Evolutionary conservation across 2,888 invertebrate species (phyloP).

Genomic region (Dynastes tityus): DNA sequence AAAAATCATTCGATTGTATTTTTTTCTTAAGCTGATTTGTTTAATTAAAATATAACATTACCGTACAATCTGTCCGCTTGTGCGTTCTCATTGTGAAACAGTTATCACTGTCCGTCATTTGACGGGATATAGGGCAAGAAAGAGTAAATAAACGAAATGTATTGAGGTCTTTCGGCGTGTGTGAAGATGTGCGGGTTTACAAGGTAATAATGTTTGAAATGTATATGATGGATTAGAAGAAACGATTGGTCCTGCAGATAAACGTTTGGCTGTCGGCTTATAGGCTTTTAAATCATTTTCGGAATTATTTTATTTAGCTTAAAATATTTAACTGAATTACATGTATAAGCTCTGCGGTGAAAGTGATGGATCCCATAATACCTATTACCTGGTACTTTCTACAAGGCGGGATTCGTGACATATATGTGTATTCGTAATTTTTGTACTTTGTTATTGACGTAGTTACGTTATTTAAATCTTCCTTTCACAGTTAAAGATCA

Average conservation of each 20-base stretch:
- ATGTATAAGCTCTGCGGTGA: background rate
- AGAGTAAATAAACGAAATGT: background rate
- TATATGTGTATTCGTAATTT: background rate
- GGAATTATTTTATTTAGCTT: constrained; percentile 28
- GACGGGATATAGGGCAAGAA: constrained; percentile 3
- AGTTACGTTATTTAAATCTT: background rate
- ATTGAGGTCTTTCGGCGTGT: constrained; percentile 3
- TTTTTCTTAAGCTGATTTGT: constrained; percentile 9
- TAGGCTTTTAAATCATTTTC: constrained; percentile 10
- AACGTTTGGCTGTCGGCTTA: constrained; percentile 16
- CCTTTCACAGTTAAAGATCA: background rate
- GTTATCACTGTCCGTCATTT: constrained; percentile 17
- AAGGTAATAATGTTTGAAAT: constrained; percentile 17
- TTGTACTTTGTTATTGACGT: background rate
- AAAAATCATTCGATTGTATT: background rate
- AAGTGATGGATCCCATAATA: constrained; percentile 19
- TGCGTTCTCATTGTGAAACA: background rate
- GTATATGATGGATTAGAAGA: constrained; percentile 19
- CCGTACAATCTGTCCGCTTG: background rate
- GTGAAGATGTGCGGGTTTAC: constrained; percentile 11
- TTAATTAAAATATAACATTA: background rate
- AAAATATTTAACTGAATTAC: constrained; percentile 22
- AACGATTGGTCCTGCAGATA: constrained; percentile 6
- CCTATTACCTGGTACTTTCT: background rate
- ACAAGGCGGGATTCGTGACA: background rate